phyloP scores from a whole-genome alignment of 2,797 vertebrate species.

The Phrynocephalus forsythii region DNA sequence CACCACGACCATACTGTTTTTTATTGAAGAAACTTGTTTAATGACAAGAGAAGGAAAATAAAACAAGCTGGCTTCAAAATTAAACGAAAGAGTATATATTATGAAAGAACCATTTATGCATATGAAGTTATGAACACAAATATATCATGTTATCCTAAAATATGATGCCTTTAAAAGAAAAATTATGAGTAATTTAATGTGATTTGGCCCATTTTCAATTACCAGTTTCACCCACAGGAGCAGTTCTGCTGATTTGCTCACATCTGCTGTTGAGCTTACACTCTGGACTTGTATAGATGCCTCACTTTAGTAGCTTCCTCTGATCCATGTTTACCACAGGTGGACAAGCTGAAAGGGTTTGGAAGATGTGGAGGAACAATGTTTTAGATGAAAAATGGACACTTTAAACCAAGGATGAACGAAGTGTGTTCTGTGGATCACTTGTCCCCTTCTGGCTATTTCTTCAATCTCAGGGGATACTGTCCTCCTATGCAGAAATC shows the following conservation, averaged over 20 bases:
- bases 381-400: no score
- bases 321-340: no score
- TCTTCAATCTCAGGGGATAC: no score
- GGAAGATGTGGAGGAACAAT: no score
- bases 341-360: no score
- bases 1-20: background rate
- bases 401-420: no score
- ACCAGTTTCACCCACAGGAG: background rate
- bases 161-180: background rate
- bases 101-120: background rate
- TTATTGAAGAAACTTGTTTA: background rate
- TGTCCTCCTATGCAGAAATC: no score
- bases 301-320: background rate
- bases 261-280: background rate
- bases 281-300: background rate
- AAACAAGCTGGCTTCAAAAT: background rate
- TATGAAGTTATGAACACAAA: background rate
- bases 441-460: no score
- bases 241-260: background rate
- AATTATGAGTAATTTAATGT: background rate
- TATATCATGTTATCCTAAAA: background rate
- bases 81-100: background rate
- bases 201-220: background rate
- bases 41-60: background rate
- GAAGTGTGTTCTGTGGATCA: no score